Evolutionary conservation across 2,888 invertebrate species (phyloP).

Genomic region (Mythimna pallens): DNA sequence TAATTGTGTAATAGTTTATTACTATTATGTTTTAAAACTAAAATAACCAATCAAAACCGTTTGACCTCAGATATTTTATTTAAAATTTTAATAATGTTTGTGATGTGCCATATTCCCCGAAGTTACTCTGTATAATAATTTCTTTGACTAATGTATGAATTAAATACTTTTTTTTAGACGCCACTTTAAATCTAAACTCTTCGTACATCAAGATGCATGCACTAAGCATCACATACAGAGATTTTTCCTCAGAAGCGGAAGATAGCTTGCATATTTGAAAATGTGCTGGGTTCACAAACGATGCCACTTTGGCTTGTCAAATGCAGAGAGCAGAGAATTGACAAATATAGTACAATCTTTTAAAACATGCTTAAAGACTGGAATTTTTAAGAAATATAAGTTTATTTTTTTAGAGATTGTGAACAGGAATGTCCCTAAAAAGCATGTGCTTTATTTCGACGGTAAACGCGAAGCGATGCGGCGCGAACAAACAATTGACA

Average conservation of each 20-base stretch:
- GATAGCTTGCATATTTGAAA: constrained; percentile 44
- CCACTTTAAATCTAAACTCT: neutral
- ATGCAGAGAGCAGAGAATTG: constrained; percentile 22
- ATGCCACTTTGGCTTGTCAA: constrained; percentile 36
- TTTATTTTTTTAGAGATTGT: neutral
- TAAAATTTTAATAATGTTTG: too few relatives aligned
- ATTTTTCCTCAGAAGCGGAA: constrained; percentile 8
- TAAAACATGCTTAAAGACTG: neutral
- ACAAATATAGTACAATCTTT: constrained; percentile 22
- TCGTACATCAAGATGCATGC: constrained; percentile 1
- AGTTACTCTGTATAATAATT: neutral
- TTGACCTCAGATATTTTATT: too few relatives aligned
- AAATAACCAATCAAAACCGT: too few relatives aligned
- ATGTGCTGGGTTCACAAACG: constrained; percentile 17
- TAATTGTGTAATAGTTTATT: too few relatives aligned
- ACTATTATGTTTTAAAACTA: too few relatives aligned
- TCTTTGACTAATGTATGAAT: neutral
- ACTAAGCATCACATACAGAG: constrained; percentile 9
- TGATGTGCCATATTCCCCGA: too few relatives aligned
- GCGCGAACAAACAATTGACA: too few relatives aligned
- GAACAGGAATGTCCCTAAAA: neutral
- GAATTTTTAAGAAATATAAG: neutral
- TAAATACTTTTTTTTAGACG: neutral
- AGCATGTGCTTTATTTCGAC: too few relatives aligned
- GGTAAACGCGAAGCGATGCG: too few relatives aligned